A percentile compares a stretch with the other conserved stretches of the same genome.
These are phyloP conservation scores for Hephaestus fuliginosus DNA, from an alignment of 2,797 vertebrate species.

Conservation along the genomic window DNA sequence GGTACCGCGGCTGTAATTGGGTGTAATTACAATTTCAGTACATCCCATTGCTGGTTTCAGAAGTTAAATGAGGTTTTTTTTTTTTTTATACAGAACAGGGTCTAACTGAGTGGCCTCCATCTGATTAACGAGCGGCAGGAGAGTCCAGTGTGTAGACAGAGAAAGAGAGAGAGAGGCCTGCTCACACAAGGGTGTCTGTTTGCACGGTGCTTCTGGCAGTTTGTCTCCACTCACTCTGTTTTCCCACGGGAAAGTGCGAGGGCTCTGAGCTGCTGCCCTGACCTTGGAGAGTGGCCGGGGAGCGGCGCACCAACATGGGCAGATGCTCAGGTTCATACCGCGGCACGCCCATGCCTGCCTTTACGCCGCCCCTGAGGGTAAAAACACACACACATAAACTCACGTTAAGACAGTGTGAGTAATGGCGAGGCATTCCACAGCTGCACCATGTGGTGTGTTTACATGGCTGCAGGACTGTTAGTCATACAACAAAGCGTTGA, in stretches of 20 bases:
- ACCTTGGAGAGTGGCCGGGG: slow-evolving; percentile 54
- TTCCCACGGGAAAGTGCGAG: slow-evolving; percentile 66
- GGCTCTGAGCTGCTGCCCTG: slow-evolving; percentile 44
- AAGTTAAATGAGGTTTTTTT: neutral
- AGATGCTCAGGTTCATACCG: slow-evolving; percentile 66
- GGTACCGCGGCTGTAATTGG: neutral
- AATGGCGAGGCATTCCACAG: neutral
- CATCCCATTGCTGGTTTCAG: neutral
- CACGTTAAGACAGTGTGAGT: neutral
- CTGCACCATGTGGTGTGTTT: neutral
- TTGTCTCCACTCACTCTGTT: slow-evolving; percentile 68
- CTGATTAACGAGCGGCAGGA: slow-evolving; percentile 47
- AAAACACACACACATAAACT: neutral
- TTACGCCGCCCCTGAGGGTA: slow-evolving; percentile 9
- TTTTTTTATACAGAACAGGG: slow-evolving; percentile 9
- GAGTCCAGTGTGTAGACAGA: slow-evolving; percentile 33
- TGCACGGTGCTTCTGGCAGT: slow-evolving; percentile 66
- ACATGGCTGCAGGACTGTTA: neutral
- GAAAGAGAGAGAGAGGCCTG: slow-evolving; percentile 15
- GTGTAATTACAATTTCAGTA: slow-evolving; percentile 18
- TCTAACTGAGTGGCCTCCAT: slow-evolving; percentile 15
- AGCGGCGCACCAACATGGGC: slow-evolving; percentile 49
- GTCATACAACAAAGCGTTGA: neutral
- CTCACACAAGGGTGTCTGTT: slow-evolving; percentile 76
- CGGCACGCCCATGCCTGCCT: slow-evolving; percentile 41